A percentile compares a stretch with the other conserved stretches of the same genome.
Evolutionary conservation across 2,113 vertebrate genomes (phyloP).

Genomic region (Elephantulus edwardii): DNA sequence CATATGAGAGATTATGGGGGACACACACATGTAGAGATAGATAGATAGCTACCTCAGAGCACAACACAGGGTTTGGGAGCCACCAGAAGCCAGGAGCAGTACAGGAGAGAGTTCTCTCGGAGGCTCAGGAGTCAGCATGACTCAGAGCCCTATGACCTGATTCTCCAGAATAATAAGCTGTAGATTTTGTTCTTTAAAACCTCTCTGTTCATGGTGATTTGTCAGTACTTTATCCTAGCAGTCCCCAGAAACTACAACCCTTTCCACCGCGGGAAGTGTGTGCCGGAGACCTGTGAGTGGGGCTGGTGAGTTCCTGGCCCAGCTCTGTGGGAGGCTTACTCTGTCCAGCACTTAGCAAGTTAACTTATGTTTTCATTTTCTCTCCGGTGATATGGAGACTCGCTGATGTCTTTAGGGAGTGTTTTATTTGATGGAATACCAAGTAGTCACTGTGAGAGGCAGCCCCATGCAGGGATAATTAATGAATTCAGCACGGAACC

Average conservation of each 20-base stretch:
- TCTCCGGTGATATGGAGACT: not conserved
- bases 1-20: no score
- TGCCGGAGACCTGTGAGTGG: no score
- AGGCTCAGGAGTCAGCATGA: no score
- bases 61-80: not conserved
- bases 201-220: no score
- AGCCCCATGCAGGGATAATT: accelerated
- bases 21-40: not conserved
- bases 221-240: no score
- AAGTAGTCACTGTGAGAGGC: accelerated
- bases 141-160: no score
- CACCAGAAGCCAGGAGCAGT: not conserved
- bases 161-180: no score
- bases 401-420: not conserved
- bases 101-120: not conserved
- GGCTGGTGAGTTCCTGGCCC: not conserved
- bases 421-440: not conserved
- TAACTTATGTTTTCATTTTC: not conserved
- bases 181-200: no score
- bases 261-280: slow-evolving; percentile 47
- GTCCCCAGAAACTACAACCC: no score
- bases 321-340: accelerated
- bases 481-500: no score
- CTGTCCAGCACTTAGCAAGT: not conserved
- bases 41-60: not conserved